Conservation (phyloP, 2,113 vertebrate species). For the Phrynosoma blainvillii region DNA sequence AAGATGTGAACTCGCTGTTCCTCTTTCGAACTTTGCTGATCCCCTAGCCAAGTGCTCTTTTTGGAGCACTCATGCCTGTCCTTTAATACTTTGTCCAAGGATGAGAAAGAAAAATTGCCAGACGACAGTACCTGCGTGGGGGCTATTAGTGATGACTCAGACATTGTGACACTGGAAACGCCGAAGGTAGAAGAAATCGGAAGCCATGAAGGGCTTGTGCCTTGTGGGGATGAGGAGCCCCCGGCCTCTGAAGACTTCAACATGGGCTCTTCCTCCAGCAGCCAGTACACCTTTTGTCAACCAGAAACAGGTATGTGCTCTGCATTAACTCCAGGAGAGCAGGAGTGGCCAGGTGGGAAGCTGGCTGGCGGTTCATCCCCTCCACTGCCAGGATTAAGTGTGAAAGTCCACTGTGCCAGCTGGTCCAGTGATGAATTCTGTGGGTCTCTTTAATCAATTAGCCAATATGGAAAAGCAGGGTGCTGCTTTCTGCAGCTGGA, state of each 20-base stretch:
- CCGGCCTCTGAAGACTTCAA: conserved; percentile 76
- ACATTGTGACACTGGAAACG: conserved; percentile 91
- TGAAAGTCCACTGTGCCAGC: too few relatives aligned
- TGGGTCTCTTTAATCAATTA: too few relatives aligned
- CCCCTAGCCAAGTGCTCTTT: not conserved
- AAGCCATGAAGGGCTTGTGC: conserved; percentile 71
- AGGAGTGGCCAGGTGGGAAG: too few relatives aligned
- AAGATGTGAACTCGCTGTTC: not conserved
- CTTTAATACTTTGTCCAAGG: conserved; percentile 60
- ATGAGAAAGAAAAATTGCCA: conserved; percentile 51
- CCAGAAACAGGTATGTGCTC: conserved; percentile 84
- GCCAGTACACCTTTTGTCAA: conserved; percentile 91
- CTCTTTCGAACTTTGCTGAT: not conserved
- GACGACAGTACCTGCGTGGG: conserved; percentile 79
- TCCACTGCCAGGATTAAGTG: too few relatives aligned
- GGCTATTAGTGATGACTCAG: conserved; percentile 91
- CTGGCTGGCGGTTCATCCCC: too few relatives aligned
- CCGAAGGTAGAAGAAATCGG: conserved; percentile 79
- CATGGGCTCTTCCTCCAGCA: conserved; percentile 92
- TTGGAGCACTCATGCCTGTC: not conserved
- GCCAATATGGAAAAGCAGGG: too few relatives aligned
- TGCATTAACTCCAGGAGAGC: too few relatives aligned
- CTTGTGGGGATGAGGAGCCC: conserved; percentile 61
- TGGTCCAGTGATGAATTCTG: too few relatives aligned
- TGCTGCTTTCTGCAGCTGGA: not conserved